Evolutionary conservation across 2,797 vertebrate genomes (phyloP), one percentile per base, ranked within the genome.

Genomic region (Eulemur mongoz): DNA sequence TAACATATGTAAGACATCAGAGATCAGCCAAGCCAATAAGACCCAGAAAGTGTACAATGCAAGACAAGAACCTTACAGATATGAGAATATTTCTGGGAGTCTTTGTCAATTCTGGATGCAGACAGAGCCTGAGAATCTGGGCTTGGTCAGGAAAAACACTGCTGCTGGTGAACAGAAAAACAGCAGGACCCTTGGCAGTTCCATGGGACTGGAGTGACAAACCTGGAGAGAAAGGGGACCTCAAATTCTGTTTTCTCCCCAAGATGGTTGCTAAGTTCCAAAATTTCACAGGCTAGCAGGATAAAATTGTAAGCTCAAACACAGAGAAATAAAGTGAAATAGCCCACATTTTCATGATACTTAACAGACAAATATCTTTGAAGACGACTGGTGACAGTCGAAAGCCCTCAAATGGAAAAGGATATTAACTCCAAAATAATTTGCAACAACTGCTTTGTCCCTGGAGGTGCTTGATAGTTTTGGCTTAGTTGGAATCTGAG

Each of bases 11-110:
- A 91, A 84, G 10, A 27, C 27, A 86, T 57, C 48, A 69, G 89
- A 89, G 40, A 81, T 79, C 10, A 72, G 40, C 30, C 35, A 92
- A 93, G 78, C 30, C 45, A 92, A 50, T 73, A 78, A 97, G 86
- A 27, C 35, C 59, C 48, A 54, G 12, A 93, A 43, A n/a, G 38
- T 72, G 27, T n/a, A 67, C 30, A 87, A 70, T 35, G 94, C 40
- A 88, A 59, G 65, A 38, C 7, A 63, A 86, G 48, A 69, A 38
- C 6, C 8, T 81, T 90, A 35, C 35, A 78, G 63, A 63, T 25
- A 30, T 54, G 52, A 54, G n/a, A 20, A 13, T 35, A 13, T 54
- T 27, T 13, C 25, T 83, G 48, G n/a, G 76, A 35, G 4, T 35
- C 35, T 61, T 63, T 89, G 57, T 76, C 67, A 91, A 22, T 76